Base-by-base conservation (phyloP, 2,888 invertebrate genomes). In the Aleiodes leptofemur region DNA sequence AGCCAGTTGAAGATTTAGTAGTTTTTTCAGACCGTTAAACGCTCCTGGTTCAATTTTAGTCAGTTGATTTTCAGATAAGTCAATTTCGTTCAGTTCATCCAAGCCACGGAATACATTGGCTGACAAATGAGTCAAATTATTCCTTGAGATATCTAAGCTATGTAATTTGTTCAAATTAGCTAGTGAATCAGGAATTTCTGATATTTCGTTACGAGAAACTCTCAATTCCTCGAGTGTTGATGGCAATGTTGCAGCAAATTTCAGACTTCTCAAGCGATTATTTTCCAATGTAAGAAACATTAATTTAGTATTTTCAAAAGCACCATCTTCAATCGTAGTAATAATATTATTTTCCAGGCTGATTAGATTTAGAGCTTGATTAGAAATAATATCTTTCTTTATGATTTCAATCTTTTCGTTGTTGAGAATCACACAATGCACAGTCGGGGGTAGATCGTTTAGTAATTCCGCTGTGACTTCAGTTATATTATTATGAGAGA, bases 331-430 rank as follows among this genome's bases (percentile, higher is more conserved):
- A 23, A 91, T 83, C n/a, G 82, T 81, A 3, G 84, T 84, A 48
- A 91, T 86, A 5, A 79, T 75, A 77, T 91, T 91, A 51, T 83
- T 81, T 4, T 83, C 83, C 11, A 91, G 79, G 73, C 86, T 86
- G 50, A 91, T 78, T 83, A 80, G 77, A 86, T 89, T 34, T 53
- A 91, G 78, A 72, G 88, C 59, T 3, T 68, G 70, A 59, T 85
- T 86, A 0, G 82, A 78, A 14, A 86, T 84, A 57, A 82, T 78
- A n/a, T 82, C 75, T 4, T 76, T 77, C 38, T 79, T 73, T 9
- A 86, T 59, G 1, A 48, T 53, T 9, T 74, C 74, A n/a, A 86
- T 83, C 0, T 61, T 55, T 38, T 86, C 86, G 0, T 55, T 69
- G 13, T 55, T 50, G 0, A 86, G 72, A 61, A 80, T 82, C 2